phyloP scores from a whole-genome alignment of 1,140 invertebrate genomes.

The Stegodyphus mimosarum region DNA sequence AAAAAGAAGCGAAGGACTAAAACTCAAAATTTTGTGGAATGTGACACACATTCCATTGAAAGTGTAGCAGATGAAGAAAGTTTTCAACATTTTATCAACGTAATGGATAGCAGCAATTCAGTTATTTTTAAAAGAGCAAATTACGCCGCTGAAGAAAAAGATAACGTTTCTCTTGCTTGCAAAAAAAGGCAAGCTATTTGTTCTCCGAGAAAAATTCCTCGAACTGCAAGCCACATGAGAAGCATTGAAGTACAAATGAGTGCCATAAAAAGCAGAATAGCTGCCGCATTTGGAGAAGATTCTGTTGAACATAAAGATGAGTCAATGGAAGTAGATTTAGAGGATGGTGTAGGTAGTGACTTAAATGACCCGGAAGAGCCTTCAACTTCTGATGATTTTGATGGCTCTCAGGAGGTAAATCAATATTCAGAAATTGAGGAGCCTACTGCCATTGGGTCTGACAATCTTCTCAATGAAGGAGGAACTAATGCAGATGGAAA shows the following conservation, averaged over 20 bases:
- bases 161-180: background rate
- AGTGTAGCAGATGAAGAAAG: background rate
- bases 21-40: background rate
- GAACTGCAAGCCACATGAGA: conserved; percentile 7
- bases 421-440: background rate
- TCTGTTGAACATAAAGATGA: conserved; percentile 35
- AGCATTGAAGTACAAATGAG: conserved; percentile 51
- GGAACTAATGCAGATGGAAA: background rate
- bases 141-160: background rate
- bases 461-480: background rate
- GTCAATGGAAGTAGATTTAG: conserved; percentile 47
- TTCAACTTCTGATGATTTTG: no score
- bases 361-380: conserved; percentile 25
- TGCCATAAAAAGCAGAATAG: conserved; percentile 23
- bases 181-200: background rate
- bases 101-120: background rate
- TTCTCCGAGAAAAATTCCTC: background rate
- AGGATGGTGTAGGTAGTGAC: conserved; percentile 27
- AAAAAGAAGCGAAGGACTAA: no score
- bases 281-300: conserved; percentile 41
- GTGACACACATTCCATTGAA: background rate
- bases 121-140: background rate
- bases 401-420: background rate
- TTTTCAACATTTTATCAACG: background rate
- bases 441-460: background rate